Evolutionary conservation across 2,888 invertebrate species (phyloP).

Genomic region (Sisyra terminalis): DNA sequence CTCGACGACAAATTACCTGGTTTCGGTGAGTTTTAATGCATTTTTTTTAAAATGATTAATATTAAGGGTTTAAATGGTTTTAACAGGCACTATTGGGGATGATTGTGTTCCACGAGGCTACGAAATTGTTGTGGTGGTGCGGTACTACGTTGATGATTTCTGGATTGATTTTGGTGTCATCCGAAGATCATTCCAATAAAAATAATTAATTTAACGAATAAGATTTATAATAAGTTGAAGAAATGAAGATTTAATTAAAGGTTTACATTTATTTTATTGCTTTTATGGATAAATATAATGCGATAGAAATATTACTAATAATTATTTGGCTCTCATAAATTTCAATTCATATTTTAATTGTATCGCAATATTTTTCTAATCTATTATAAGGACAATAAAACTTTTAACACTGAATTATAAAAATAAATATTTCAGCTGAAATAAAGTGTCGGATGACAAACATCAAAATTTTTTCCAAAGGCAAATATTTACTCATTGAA

Average conservation of each 20-base stretch:
- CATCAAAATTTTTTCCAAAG: background rate
- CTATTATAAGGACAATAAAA: too few relatives aligned
- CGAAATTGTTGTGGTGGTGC: slow-evolving; percentile 51
- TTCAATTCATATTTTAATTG: too few relatives aligned
- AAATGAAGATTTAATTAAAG: too few relatives aligned
- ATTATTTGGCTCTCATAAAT: too few relatives aligned
- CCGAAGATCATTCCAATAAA: background rate
- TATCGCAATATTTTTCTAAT: too few relatives aligned
- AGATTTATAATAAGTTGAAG: too few relatives aligned
- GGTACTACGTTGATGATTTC: slow-evolving; percentile 52
- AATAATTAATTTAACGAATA: background rate
- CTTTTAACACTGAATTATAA: too few relatives aligned
- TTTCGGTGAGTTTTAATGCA: slow-evolving; percentile 36
- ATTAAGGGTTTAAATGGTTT: slow-evolving; percentile 11
- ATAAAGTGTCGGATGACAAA: background rate
- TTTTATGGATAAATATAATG: too few relatives aligned
- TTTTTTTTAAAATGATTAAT: slow-evolving; percentile 7
- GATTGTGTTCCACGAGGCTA: slow-evolving; percentile 49
- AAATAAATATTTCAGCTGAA: too few relatives aligned
- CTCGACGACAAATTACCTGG: slow-evolving; percentile 42
- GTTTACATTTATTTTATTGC: too few relatives aligned
- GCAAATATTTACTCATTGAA: background rate
- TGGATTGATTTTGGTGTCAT: slow-evolving; percentile 48
- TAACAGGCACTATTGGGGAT: slow-evolving; percentile 56
- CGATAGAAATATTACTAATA: too few relatives aligned